These are phyloP conservation scores for Myotis myotis DNA, from an alignment of 2,797 vertebrate genomes.

Conservation along the genomic window DNA sequence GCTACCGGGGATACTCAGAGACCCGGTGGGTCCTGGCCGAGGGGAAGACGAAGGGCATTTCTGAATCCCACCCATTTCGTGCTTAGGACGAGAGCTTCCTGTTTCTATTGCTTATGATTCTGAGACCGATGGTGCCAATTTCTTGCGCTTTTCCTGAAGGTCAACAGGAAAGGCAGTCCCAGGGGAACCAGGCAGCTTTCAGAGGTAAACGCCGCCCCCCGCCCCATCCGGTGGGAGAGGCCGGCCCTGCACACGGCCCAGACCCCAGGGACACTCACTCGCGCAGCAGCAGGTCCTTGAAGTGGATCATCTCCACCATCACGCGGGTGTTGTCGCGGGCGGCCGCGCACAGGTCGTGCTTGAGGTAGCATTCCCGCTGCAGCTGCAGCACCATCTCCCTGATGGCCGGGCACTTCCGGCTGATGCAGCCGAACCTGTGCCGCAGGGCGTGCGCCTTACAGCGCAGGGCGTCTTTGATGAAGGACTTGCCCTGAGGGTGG, in stretches of 20 bases:
- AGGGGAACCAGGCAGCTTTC: not conserved
- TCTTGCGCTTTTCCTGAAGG: not conserved
- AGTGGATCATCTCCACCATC: conserved; percentile 99
- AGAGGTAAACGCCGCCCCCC: not conserved
- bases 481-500: conserved; percentile 94
- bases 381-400: conserved; percentile 99
- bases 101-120: not conserved
- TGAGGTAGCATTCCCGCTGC: conserved; percentile 97
- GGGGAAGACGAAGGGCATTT: not conserved
- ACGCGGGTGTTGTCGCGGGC: conserved; percentile 97
- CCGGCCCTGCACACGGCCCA: not conserved
- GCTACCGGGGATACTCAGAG: not conserved
- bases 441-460: conserved; percentile 98
- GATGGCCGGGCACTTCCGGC: conserved; percentile 98
- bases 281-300: conserved; percentile 97
- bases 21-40: not conserved
- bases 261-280: conserved; percentile 88
- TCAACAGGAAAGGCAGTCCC: not conserved
- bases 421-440: conserved; percentile 98
- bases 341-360: conserved; percentile 96
- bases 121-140: not conserved
- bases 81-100: not conserved
- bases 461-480: conserved; percentile 98
- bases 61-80: not conserved
- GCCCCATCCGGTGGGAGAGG: not conserved